Base-by-base conservation (phyloP, 2,888 invertebrate genomes). In the Papilio protenor region DNA sequence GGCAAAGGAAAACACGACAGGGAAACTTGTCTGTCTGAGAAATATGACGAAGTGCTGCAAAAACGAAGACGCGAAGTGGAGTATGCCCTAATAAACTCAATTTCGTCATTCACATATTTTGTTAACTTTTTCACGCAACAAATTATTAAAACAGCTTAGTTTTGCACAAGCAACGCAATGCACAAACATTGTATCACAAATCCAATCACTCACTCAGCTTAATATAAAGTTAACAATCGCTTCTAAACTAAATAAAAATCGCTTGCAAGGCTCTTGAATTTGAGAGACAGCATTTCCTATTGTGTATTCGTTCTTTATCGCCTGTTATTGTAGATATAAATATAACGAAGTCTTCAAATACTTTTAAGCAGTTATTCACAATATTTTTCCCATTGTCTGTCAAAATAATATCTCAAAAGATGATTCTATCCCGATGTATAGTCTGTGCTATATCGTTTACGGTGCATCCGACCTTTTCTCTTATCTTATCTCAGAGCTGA, bases 401-500 rank as follows among this genome's bases (percentile, higher is more conserved):
- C 23, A 27, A 40, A 66, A 69, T 45, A 0, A 6, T 45, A 69
- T 69, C 66, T 66, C 18, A 52, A 71, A 27, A 47, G 11, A 33
- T 47, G 27, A 66, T 75, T 75, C 52, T 66, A 21, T 40, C 21
- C 55, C 66, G 52, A 69, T 69, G 69, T 69, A 55, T 40, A 14
- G 18, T 52, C 27, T 52, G 18, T 33, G 66, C 23, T 27, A 27
- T 27, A 66, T 57, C 64, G 6, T 27, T 75, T 11, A n/a, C 23
- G 21, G 18, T 55, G 69, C 45, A 55, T 69, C 69, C 55, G n/a
- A 72, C 55, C 72, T 33, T 72, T 75, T 40, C 55, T 18, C 69
- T 75, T 69, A 75, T 69, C 55, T 69, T 57, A 75, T 74, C 75
- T 49, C 16, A 57, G 14, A 69, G 33, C 52, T 40, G 66, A 75